phyloP scores from a whole-genome alignment of 2,888 invertebrate species.

The Noctua comes region DNA sequence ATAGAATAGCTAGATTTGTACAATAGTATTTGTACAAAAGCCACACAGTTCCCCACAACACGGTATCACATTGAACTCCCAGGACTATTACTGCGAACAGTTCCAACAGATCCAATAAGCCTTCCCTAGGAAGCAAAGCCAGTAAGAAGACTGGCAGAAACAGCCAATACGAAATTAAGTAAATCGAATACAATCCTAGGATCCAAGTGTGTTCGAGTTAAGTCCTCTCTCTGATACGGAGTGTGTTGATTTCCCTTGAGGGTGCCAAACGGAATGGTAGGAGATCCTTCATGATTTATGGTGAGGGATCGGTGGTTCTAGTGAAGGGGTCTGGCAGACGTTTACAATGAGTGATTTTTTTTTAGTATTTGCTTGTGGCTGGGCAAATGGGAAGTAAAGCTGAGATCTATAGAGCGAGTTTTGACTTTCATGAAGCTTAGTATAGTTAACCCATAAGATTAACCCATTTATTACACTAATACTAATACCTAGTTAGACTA shows the following conservation, averaged over 20 bases:
- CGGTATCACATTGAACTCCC: neutral
- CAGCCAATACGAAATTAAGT: conserved; percentile 43
- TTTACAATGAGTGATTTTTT: conserved; percentile 14
- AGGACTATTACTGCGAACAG: neutral
- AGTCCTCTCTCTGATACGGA: conserved; percentile 35
- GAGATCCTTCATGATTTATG: conserved; percentile 55
- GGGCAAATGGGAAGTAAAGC: neutral
- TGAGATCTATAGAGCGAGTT: neutral
- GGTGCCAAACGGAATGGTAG: conserved; percentile 10
- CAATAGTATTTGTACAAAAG: neutral
- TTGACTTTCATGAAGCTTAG: neutral
- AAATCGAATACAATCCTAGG: conserved; percentile 46
- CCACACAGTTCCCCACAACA: neutral
- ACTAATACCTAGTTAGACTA: neutral
- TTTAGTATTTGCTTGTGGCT: neutral
- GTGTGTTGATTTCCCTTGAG: conserved; percentile 67
- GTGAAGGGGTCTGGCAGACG: neutral
- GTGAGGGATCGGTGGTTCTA: neutral
- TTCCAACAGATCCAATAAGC: conserved; percentile 38
- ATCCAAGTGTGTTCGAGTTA: conserved; percentile 30
- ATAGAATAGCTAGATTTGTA: neutral
- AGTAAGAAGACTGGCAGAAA: conserved; percentile 1
- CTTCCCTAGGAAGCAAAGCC: conserved; percentile 6
- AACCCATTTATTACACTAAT: no score
- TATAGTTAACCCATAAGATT: neutral